Evolutionary conservation across 2,113 vertebrate species (phyloP).

Genomic region (Crotalus tigris): DNA sequence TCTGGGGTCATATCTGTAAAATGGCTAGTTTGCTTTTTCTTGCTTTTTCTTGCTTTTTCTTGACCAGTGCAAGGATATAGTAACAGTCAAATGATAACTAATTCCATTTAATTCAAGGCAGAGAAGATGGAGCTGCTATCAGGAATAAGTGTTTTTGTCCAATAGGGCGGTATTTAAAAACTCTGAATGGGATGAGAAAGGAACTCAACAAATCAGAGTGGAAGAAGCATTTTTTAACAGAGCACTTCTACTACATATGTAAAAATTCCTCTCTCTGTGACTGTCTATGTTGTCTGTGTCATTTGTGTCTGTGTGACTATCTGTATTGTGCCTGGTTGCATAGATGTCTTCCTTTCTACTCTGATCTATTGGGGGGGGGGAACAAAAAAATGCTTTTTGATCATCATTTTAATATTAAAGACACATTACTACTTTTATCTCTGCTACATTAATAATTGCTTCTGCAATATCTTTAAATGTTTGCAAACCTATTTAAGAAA

Average conservation of each 20-base stretch:
- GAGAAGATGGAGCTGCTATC: neutral
- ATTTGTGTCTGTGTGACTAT: no score
- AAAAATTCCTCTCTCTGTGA: neutral
- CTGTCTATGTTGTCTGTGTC: no score
- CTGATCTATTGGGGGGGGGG: neutral
- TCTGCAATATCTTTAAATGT: conserved; percentile 37
- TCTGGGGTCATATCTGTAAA: neutral
- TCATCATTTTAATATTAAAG: neutral
- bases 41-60: neutral
- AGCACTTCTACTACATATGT: neutral
- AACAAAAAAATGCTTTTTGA: neutral
- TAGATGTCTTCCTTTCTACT: neutral
- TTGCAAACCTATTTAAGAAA: conserved; percentile 35
- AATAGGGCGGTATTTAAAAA: neutral
- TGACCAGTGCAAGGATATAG: neutral
- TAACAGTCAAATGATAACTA: neutral
- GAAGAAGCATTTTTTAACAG: neutral
- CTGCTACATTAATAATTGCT: neutral
- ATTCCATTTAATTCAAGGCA: neutral
- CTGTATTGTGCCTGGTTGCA: no score
- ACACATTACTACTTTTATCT: neutral
- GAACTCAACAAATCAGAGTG: neutral
- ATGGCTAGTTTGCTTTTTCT: neutral
- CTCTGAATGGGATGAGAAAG: neutral
- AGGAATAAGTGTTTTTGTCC: neutral